These are phyloP conservation scores for Pseudomyrmex flavicornis DNA, from an alignment of 1,140 invertebrate species.

Conservation along the genomic window DNA sequence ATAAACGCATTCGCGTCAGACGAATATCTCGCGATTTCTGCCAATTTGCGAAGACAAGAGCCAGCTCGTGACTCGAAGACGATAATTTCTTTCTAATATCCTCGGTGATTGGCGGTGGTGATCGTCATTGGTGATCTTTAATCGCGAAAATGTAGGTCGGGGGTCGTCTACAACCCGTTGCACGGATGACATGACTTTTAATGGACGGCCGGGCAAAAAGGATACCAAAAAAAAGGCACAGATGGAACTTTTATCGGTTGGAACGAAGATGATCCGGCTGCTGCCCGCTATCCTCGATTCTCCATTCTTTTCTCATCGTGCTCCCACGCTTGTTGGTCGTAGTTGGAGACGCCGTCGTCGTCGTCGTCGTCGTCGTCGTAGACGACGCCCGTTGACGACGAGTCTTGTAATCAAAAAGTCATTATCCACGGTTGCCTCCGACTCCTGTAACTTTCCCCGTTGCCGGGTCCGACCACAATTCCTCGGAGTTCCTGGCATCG, in stretches of 20 bases:
- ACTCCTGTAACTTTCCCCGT: conserved; percentile 62
- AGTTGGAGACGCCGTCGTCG: conserved; percentile 9
- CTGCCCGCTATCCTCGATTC: conserved; percentile 33
- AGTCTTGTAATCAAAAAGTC: conserved; percentile 79
- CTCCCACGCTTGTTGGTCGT: conserved; percentile 13
- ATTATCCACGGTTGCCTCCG: conserved; percentile 73
- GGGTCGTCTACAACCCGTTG: conserved; percentile 24
- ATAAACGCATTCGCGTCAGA: not conserved
- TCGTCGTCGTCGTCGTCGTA: conserved; percentile 11
- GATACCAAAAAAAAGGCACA: conserved; percentile 20
- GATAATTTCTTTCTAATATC: conserved; percentile 50
- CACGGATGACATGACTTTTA: conserved; percentile 55
- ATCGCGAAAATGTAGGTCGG: not conserved
- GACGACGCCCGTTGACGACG: conserved; percentile 57
- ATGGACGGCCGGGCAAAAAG: conserved; percentile 52
- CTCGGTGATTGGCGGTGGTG: no score
- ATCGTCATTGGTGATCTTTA: no score
- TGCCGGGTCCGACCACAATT: conserved; percentile 63
- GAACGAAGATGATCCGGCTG: conserved; percentile 47
- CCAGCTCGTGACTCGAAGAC: conserved; percentile 46
- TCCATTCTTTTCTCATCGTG: conserved; percentile 44
- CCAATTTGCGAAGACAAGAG: conserved; percentile 37
- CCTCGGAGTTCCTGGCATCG: conserved; percentile 59
- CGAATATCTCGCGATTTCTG: conserved; percentile 28
- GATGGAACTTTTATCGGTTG: conserved; percentile 63